A percentile compares a stretch with the other conserved stretches of the same genome.
phyloP scores from a whole-genome alignment of 2,797 vertebrate species.

The Limnodromus scolopaceus region DNA sequence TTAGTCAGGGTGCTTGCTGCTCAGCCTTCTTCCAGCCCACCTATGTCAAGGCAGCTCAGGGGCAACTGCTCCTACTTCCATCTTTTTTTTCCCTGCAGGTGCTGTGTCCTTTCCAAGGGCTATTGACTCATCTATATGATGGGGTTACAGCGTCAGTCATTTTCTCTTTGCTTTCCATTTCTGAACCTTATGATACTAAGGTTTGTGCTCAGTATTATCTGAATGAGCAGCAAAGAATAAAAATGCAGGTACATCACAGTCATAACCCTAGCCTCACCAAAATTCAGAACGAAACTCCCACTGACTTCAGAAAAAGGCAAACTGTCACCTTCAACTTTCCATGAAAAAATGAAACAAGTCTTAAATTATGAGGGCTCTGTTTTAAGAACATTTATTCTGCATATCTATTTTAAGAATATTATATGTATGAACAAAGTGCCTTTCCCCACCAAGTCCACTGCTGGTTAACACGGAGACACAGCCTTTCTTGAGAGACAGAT shows the following conservation, averaged over 20 bases:
- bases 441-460: neutral
- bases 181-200: neutral
- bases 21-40: neutral
- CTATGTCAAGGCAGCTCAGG: neutral
- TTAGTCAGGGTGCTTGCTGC: constrained; percentile 4
- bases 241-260: neutral
- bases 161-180: neutral
- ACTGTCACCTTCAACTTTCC: neutral
- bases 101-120: neutral
- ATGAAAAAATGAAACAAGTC: neutral
- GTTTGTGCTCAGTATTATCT: neutral
- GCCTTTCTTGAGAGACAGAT: neutral
- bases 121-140: neutral
- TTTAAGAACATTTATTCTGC: neutral
- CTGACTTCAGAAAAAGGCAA: neutral
- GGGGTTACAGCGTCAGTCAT: neutral
- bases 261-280: neutral
- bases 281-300: neutral
- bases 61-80: neutral
- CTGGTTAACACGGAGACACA: neutral
- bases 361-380: neutral
- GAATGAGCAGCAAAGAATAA: neutral
- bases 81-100: neutral
- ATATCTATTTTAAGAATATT: too few species aligned
- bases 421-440: neutral